Percentiles rank a stretch among this genome's conserved stretches.
These are phyloP conservation scores for Pristionchus pacificus DNA, from an alignment of 1,140 invertebrate species.

Conservation along the genomic window DNA sequence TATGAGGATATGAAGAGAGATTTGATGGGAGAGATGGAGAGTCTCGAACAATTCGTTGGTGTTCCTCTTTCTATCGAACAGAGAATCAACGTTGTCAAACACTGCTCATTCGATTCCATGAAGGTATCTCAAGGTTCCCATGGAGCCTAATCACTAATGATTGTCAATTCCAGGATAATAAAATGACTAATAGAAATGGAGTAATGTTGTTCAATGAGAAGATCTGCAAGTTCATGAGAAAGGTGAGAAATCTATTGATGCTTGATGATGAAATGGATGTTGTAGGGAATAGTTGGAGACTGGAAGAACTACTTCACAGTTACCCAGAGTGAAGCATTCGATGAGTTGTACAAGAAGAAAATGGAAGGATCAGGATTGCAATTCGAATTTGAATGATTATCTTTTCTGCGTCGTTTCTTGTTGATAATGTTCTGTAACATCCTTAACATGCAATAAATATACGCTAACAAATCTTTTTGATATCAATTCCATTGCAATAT, in stretches of 20 bases:
- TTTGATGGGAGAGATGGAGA: constrained; percentile 29
- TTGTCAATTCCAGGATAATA: constrained; percentile 4
- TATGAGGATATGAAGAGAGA: constrained; percentile 63
- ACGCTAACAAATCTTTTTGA: no score
- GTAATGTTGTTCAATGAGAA: constrained; percentile 39
- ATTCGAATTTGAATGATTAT: constrained; percentile 42
- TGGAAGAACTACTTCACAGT: constrained; percentile 61
- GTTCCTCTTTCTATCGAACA: constrained; percentile 54
- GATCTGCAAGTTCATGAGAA: constrained; percentile 44
- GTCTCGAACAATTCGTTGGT: constrained; percentile 61
- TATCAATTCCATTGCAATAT: no score
- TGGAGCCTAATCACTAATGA: no score
- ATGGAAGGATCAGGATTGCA: constrained; percentile 34
- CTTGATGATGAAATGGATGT: neutral
- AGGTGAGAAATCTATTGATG: neutral
- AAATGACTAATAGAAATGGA: constrained; percentile 66
- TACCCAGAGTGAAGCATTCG: constrained; percentile 58
- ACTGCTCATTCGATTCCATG: constrained; percentile 66
- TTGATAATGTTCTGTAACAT: no score
- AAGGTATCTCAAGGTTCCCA: constrained; percentile 65
- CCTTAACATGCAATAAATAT: no score
- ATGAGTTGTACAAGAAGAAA: constrained; percentile 45
- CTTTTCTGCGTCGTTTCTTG: no score
- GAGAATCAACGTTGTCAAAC: constrained; percentile 54
- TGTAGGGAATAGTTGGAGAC: constrained; percentile 57